Percentiles rank a stretch among this genome's conserved stretches.
Evolutionary conservation across 1,140 invertebrate genomes (phyloP).

Genomic region (Bombus consobrinus): DNA sequence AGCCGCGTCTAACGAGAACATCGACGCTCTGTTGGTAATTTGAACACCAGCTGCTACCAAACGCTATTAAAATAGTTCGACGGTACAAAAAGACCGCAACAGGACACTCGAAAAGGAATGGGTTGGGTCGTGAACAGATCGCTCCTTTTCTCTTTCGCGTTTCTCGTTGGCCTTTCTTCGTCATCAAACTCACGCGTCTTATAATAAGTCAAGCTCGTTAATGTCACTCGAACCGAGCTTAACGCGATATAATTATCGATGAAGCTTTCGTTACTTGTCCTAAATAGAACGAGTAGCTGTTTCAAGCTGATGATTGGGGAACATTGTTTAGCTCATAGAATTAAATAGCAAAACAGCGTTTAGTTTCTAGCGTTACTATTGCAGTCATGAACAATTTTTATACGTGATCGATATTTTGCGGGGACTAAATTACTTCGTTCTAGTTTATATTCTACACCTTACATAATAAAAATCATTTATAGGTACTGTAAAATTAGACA

Average conservation of each 20-base stretch:
- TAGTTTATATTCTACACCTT: no score
- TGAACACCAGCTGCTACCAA: conserved; percentile 50
- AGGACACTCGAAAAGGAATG: not conserved
- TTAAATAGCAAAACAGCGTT: no score
- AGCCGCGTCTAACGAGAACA: conserved; percentile 41
- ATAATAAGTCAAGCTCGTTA: conserved; percentile 47
- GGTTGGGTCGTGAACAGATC: not conserved
- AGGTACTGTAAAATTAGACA: no score
- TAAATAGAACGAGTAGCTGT: not conserved
- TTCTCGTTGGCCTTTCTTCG: conserved; percentile 20
- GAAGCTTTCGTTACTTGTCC: conserved; percentile 40
- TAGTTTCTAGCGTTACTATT: no score
- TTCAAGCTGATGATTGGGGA: not conserved
- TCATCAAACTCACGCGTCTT: conserved; percentile 32
- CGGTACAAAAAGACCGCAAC: conserved; percentile 38
- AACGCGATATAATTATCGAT: conserved; percentile 30
- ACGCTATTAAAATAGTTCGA: conserved; percentile 62
- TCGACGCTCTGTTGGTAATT: conserved; percentile 43
- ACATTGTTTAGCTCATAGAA: no score
- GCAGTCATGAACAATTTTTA: no score
- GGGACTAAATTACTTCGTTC: no score
- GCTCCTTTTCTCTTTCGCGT: not conserved
- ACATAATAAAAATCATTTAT: no score
- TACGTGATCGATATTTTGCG: no score
- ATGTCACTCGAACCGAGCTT: conserved; percentile 35